These are phyloP conservation scores for Tokudaia muenninki DNA, from an alignment of 2,797 vertebrate genomes.

Conservation along the genomic window DNA sequence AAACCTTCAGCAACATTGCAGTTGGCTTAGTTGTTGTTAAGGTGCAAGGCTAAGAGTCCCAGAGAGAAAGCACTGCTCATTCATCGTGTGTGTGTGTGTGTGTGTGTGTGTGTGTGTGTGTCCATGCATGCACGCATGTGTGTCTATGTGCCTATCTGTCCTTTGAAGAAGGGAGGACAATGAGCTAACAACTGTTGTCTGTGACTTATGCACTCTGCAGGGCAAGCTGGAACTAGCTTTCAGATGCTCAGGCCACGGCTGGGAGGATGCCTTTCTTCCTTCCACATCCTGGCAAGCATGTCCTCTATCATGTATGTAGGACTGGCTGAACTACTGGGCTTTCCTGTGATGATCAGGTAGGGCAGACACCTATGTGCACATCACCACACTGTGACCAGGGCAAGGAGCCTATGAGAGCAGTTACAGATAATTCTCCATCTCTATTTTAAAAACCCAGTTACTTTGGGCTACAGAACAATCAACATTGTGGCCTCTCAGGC, in stretches of 20 bases:
- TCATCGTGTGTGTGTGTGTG: neutral
- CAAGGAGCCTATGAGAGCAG: neutral
- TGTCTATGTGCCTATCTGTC: neutral
- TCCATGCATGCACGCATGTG: neutral
- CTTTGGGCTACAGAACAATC: neutral
- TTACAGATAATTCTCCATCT: neutral
- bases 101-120: neutral
- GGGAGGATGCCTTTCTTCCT: neutral
- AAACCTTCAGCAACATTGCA: neutral
- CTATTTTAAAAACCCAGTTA: neutral
- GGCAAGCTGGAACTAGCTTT: neutral
- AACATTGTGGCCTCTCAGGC: neutral
- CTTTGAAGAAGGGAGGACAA: neutral
- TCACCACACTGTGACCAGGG: neutral
- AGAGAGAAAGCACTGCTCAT: constrained; percentile 33
- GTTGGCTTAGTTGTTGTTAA: constrained; percentile 3
- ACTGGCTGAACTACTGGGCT: neutral
- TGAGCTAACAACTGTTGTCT: neutral
- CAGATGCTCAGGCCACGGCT: accelerated
- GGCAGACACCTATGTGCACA: neutral
- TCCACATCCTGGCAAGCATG: neutral
- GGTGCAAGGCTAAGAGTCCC: neutral
- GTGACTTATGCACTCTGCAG: neutral
- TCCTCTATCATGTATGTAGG: neutral
- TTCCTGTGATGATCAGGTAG: neutral